These are phyloP conservation scores for Cryptomyrus ogoouensis DNA, from an alignment of 2,113 vertebrate species.

Conservation along the genomic window DNA sequence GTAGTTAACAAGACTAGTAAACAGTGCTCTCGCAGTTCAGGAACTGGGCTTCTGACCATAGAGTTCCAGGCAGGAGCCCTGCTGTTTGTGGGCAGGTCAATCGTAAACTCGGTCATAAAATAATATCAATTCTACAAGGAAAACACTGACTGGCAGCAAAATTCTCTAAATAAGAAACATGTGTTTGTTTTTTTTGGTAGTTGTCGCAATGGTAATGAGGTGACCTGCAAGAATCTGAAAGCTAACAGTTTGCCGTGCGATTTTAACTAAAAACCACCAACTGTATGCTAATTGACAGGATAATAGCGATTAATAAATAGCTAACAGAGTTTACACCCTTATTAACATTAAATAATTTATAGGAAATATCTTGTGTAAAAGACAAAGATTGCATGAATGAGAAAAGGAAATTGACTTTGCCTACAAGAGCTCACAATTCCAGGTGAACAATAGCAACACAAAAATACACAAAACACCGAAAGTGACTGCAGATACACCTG, in stretches of 20 bases:
- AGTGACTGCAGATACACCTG: neutral
- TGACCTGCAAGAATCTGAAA: neutral
- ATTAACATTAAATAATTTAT: slow-evolving; percentile 37
- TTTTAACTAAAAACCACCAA: neutral
- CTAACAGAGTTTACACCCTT: neutral
- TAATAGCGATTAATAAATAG: neutral
- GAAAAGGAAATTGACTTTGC: neutral
- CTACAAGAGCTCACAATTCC: neutral
- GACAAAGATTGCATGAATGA: neutral
- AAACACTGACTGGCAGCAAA: neutral
- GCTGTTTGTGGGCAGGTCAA: neutral
- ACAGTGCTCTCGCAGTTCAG: neutral
- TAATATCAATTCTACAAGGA: neutral
- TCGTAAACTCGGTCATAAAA: neutral
- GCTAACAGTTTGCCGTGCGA: neutral
- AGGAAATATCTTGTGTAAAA: slow-evolving; percentile 3
- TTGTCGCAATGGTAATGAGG: neutral
- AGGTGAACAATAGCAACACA: neutral
- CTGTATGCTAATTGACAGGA: neutral
- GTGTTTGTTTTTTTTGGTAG: neutral
- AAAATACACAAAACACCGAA: neutral
- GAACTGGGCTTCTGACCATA: too few species aligned
- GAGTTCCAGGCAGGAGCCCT: neutral
- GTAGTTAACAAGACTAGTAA: neutral
- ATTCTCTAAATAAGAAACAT: neutral